Evolutionary conservation across 2,113 vertebrate genomes (phyloP).

Genomic region (Gymnogyps californianus): DNA sequence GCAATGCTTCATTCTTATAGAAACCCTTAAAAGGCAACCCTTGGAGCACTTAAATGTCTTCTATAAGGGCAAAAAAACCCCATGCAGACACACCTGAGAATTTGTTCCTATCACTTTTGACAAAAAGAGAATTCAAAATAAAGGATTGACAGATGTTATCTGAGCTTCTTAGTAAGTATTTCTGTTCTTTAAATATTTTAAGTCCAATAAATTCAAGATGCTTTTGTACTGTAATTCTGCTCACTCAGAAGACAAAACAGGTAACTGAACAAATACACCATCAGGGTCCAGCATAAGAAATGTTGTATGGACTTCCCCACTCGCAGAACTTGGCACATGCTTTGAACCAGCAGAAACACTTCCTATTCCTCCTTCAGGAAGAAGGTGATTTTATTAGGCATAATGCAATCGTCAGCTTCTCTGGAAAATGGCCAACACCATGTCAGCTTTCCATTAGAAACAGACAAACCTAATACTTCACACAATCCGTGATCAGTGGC

Average conservation of each 20-base stretch:
- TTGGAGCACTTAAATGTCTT: background rate
- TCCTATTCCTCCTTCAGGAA: background rate
- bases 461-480: background rate
- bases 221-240: background rate
- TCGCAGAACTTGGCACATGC: accelerated
- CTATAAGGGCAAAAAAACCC: background rate
- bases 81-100: background rate
- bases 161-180: background rate
- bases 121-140: background rate
- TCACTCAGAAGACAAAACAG: background rate
- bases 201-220: background rate
- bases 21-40: background rate
- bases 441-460: background rate
- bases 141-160: background rate
- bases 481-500: accelerated
- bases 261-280: background rate
- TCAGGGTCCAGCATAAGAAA: background rate
- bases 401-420: background rate
- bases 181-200: background rate
- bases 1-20: background rate
- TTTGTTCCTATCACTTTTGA: background rate
- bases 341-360: background rate
- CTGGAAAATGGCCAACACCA: background rate
- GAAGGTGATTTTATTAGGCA: background rate
- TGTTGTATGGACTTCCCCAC: accelerated